phyloP scores from a whole-genome alignment of 1,140 invertebrate genomes.

The Conus ventricosus region DNA sequence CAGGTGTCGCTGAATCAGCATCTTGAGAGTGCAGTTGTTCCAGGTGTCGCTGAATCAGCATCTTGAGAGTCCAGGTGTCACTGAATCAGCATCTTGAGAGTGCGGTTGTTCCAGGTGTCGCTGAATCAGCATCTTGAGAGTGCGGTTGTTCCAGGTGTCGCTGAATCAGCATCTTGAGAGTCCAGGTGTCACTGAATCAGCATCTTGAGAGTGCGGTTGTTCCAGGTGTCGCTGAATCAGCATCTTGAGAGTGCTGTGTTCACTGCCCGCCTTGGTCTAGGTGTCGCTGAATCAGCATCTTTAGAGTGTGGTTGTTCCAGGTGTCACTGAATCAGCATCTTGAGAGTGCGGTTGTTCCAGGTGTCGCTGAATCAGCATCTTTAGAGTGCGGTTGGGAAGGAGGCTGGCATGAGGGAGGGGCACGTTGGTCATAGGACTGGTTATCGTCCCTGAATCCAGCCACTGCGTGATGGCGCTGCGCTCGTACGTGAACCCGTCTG shows the following conservation, averaged over 20 bases:
- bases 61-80: constrained; percentile 69
- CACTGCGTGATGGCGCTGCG: constrained; percentile 84
- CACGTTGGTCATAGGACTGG: constrained; percentile 87
- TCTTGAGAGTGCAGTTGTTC: constrained; percentile 77
- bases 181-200: constrained; percentile 67
- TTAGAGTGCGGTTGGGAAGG: constrained; percentile 78
- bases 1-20: constrained; percentile 67
- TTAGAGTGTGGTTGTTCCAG: constrained; percentile 77
- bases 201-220: constrained; percentile 77
- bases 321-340: constrained; percentile 69
- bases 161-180: constrained; percentile 73
- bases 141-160: constrained; percentile 76
- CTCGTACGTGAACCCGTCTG: constrained; percentile 88
- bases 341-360: constrained; percentile 66
- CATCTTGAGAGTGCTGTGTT: constrained; percentile 74
- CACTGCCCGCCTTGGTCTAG: no score
- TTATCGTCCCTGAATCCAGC: constrained; percentile 83
- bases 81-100: constrained; percentile 73
- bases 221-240: constrained; percentile 66
- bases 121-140: constrained; percentile 73
- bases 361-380: constrained; percentile 70
- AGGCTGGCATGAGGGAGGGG: constrained; percentile 78
- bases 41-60: constrained; percentile 67
- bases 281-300: constrained; percentile 70
- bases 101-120: constrained; percentile 76